A percentile compares a stretch with the other conserved stretches of the same genome.
Evolutionary conservation across 2,888 invertebrate genomes (phyloP).

Genomic region (Busseola fusca): DNA sequence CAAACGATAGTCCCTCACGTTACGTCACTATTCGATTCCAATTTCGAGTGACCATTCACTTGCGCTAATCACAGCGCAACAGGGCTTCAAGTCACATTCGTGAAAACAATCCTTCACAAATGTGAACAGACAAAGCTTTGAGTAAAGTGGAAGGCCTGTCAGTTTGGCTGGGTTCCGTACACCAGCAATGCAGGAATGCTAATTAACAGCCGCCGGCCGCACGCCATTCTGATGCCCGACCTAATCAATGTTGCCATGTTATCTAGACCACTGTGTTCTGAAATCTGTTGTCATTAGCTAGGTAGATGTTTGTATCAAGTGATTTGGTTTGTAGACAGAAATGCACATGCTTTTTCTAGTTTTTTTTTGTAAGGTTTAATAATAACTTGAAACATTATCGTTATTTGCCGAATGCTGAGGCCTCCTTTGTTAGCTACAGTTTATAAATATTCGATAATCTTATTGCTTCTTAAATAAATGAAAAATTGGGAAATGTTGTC

Average conservation of each 20-base stretch:
- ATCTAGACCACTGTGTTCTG: conserved; percentile 43
- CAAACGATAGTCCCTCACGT: not conserved
- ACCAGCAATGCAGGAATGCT: conserved; percentile 63
- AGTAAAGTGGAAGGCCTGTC: conserved; percentile 53
- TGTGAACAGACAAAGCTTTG: conserved; percentile 61
- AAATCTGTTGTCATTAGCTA: conserved; percentile 38
- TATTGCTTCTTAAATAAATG: not conserved
- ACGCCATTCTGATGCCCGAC: conserved; percentile 53
- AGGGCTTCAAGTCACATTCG: conserved; percentile 42
- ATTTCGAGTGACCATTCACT: conserved; percentile 41
- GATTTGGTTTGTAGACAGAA: conserved; percentile 1
- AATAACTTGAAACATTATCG: not conserved
- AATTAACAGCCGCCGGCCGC: conserved; percentile 65
- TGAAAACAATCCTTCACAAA: conserved; percentile 56
- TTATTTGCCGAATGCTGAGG: not conserved
- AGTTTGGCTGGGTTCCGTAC: conserved; percentile 55
- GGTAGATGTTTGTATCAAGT: not conserved
- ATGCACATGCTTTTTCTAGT: not conserved
- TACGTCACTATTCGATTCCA: conserved; percentile 22
- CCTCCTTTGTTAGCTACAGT: not conserved
- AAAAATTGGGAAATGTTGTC: not conserved
- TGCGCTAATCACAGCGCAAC: conserved; percentile 45
- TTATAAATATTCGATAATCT: not conserved
- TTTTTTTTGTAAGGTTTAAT: not conserved
- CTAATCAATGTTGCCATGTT: conserved; percentile 56